Conservation (phyloP, 2,888 invertebrate genomes). For the Elgonia sp. region DNA sequence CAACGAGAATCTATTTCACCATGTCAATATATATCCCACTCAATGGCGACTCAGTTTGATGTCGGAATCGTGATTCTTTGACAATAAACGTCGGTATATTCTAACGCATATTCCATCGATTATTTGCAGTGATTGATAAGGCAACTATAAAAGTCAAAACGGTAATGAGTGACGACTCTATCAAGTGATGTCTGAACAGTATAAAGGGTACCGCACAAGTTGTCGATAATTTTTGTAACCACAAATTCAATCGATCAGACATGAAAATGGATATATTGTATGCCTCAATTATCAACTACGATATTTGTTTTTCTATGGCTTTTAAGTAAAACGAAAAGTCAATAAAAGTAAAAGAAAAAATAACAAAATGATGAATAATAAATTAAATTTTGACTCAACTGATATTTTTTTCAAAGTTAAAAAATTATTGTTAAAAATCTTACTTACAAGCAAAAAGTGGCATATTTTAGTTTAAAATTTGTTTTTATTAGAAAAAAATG, state of each 20-base stretch:
- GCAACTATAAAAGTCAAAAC: conserved; percentile 43
- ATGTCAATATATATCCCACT: conserved; percentile 65
- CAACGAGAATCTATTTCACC: conserved; percentile 73
- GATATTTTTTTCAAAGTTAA: no score
- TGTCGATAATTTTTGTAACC: conserved; percentile 45
- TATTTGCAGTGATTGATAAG: conserved; percentile 52
- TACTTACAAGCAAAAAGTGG: no score
- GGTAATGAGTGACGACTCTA: conserved; percentile 48
- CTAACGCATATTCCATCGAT: conserved; percentile 32
- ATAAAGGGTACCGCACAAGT: conserved; percentile 3
- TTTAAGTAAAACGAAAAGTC: not conserved
- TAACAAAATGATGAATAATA: not conserved
- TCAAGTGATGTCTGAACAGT: conserved; percentile 22
- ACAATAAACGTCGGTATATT: conserved; percentile 29
- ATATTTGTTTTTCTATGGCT: not conserved
- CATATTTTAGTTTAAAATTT: no score
- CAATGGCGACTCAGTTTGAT: conserved; percentile 42
- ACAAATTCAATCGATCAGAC: conserved; percentile 14
- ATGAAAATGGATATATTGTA: not conserved
- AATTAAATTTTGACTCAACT: no score
- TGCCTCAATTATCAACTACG: not conserved
- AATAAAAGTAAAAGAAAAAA: not conserved
- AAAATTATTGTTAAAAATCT: no score
- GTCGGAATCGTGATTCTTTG: conserved; percentile 49
- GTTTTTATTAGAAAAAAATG: no score